These are phyloP conservation scores for Drosophila parabipectinata DNA, from an alignment of 1,140 invertebrate species.

Conservation along the genomic window DNA sequence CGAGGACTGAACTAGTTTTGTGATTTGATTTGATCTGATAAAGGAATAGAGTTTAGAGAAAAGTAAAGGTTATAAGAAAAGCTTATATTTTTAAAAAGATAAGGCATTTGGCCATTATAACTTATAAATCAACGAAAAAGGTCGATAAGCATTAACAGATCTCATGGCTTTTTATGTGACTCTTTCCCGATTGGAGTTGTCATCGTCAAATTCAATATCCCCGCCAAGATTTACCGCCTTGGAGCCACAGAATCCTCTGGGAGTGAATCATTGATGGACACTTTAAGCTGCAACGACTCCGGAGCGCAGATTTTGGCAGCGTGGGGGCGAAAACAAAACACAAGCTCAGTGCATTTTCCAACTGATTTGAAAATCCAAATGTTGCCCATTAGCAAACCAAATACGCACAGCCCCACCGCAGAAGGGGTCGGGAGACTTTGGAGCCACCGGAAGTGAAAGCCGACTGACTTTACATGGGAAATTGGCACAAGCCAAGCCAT, in stretches of 20 bases:
- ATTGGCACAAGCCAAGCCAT: conserved; percentile 80
- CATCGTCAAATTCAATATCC: conserved; percentile 44
- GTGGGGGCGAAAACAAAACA: conserved; percentile 16
- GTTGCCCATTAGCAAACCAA: conserved; percentile 79
- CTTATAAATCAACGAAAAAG: background rate
- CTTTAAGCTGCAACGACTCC: conserved; percentile 64
- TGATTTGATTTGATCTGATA: conserved; percentile 30
- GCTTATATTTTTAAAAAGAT: too few species aligned
- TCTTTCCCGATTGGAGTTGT: conserved; percentile 14
- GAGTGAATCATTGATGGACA: conserved; percentile 59
- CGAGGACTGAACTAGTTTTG: conserved; percentile 31
- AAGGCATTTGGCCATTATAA: too few species aligned
- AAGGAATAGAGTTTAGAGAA: conserved; percentile 9
- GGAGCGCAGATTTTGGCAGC: conserved; percentile 4
- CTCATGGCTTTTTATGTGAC: background rate
- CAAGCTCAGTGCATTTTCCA: conserved; percentile 69
- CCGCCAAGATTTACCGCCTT: conserved; percentile 24
- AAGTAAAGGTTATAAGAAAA: conserved; percentile 16
- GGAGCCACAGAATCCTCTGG: conserved; percentile 8
- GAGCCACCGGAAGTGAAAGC: conserved; percentile 27
- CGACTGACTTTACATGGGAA: conserved; percentile 66
- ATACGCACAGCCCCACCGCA: conserved; percentile 55
- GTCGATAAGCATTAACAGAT: conserved; percentile 4
- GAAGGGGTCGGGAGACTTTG: conserved; percentile 23
- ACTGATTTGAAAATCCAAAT: conserved; percentile 78